These are phyloP conservation scores for Phymanthus crucifer DNA, from an alignment of 92 coral and sea anemone species.

Conservation along the genomic window DNA sequence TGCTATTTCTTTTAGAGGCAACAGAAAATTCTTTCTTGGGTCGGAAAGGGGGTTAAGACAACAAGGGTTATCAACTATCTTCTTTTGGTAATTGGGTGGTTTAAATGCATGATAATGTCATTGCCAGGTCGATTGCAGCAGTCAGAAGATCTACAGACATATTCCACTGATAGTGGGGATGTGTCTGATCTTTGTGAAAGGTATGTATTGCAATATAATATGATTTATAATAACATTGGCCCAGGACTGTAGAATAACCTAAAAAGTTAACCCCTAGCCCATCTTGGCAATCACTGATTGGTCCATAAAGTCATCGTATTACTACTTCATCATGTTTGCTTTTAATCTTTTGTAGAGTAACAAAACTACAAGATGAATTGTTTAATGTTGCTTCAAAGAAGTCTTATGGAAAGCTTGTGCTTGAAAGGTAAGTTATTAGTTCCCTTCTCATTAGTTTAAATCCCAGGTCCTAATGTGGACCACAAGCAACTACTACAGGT, in stretches of 20 bases:
- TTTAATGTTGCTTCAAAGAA: conserved; percentile 62
- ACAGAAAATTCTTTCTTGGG: too few relatives aligned
- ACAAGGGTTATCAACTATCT: too few relatives aligned
- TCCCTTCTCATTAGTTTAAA: not conserved
- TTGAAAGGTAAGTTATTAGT: conserved; percentile 56
- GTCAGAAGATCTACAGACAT: conserved; percentile 57
- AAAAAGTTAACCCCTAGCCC: too few relatives aligned
- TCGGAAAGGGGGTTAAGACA: too few relatives aligned
- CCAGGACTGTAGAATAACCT: too few relatives aligned
- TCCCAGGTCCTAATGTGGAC: not conserved
- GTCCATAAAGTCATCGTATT: too few relatives aligned
- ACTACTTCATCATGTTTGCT: not conserved
- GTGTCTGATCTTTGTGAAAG: conserved; percentile 77
- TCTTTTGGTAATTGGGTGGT: too few relatives aligned
- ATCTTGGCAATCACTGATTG: too few relatives aligned
- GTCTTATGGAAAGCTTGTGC: conserved; percentile 66
- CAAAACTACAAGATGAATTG: conserved; percentile 74
- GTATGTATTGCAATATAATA: conserved; percentile 23
- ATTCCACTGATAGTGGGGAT: conserved; percentile 24
- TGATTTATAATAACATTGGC: too few relatives aligned
- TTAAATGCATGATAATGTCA: not conserved
- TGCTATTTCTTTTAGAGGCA: too few relatives aligned
- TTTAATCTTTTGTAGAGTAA: conserved; percentile 44
- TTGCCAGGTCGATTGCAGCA: conserved; percentile 68
- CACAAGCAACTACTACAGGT: not conserved